Conservation (phyloP, 2,888 invertebrate species). For the Ectemnius cavifrons region DNA sequence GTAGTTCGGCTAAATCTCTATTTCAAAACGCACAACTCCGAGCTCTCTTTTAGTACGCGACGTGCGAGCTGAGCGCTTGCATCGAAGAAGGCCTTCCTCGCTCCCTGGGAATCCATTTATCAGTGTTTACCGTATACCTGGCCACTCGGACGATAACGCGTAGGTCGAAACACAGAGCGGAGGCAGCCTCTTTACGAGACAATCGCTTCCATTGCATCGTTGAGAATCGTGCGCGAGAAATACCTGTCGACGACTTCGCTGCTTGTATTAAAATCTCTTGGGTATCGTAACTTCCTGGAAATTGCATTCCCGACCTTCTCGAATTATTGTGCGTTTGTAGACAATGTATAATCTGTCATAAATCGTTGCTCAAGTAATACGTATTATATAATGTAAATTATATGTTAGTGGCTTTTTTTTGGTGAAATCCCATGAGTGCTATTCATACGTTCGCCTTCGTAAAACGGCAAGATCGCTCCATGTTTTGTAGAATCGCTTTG, state of each 20-base stretch:
- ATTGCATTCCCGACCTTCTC: too few species aligned
- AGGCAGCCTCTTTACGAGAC: conserved; percentile 5
- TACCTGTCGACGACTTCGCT: background rate
- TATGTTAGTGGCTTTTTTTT: too few species aligned
- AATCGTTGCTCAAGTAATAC: too few species aligned
- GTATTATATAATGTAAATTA: too few species aligned
- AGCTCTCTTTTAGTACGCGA: background rate
- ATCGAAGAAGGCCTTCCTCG: background rate
- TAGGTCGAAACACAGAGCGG: background rate
- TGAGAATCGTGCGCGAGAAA: background rate
- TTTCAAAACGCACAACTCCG: background rate
- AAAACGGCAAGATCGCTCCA: too few species aligned
- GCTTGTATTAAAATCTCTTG: background rate
- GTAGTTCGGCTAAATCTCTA: background rate
- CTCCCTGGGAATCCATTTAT: conserved; percentile 44
- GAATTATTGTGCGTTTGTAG: too few species aligned
- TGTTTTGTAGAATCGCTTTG: too few species aligned
- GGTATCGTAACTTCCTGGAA: too few species aligned
- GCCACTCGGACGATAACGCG: conserved; percentile 29
- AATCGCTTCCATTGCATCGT: background rate
- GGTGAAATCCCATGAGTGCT: too few species aligned
- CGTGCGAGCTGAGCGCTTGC: background rate
- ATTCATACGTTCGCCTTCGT: too few species aligned
- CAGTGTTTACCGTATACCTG: conserved; percentile 11
- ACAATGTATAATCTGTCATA: too few species aligned